Conservation (phyloP, 1,140 invertebrate genomes). For the Neodiprion lecontei region DNA sequence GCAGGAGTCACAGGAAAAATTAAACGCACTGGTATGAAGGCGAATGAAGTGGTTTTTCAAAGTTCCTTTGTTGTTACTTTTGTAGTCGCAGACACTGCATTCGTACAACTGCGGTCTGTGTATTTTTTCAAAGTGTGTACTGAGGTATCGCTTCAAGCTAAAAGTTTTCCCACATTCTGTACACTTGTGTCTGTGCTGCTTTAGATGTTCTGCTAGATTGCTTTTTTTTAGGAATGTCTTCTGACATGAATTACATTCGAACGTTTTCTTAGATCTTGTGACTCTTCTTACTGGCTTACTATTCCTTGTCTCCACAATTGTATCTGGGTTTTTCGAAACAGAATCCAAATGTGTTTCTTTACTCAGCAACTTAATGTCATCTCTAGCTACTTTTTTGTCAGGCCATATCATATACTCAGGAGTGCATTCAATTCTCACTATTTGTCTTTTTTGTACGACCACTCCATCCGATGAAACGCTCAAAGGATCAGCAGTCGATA, state of each 20-base stretch:
- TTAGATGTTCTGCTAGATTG: constrained; percentile 55
- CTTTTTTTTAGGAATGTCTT: constrained; percentile 60
- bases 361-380: background rate
- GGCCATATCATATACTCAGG: constrained; percentile 18
- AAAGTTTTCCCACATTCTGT: constrained; percentile 39
- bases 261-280: background rate
- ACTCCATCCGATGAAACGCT: constrained; percentile 19
- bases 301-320: background rate
- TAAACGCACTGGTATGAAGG: constrained; percentile 41
- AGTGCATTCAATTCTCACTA: background rate
- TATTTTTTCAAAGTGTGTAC: constrained; percentile 52
- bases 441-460: background rate
- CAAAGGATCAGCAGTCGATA: constrained; percentile 26
- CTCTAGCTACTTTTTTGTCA: background rate
- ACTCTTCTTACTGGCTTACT: background rate
- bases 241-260: constrained; percentile 51
- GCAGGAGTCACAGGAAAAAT: constrained; percentile 49
- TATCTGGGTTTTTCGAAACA: background rate
- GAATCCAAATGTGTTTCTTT: too few relatives aligned
- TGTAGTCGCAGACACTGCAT: constrained; percentile 50
- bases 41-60: constrained; percentile 64
- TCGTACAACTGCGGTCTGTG: constrained; percentile 34
- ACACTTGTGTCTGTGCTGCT: constrained; percentile 46
- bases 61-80: constrained; percentile 59
- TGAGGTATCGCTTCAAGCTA: constrained; percentile 31